Base-by-base conservation (phyloP, 2,888 invertebrate genomes). In the Siphonodentalium dalli region DNA sequence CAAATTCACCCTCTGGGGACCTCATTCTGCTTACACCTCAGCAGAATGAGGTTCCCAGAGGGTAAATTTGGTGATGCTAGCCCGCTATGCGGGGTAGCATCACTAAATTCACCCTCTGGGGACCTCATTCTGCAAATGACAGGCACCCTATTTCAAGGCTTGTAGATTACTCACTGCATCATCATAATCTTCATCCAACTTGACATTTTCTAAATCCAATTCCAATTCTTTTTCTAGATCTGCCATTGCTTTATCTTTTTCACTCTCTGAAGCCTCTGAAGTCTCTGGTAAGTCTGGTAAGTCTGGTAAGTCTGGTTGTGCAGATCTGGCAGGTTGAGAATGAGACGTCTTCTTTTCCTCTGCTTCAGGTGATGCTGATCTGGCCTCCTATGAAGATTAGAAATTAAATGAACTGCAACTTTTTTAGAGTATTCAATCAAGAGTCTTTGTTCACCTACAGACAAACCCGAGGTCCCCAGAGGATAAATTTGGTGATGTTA, bases 191-290 rank as follows among this genome's bases (percentile, higher is more conserved):
- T 90, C 90, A 78, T 93, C 92, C 26, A 94, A 83, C 65, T 88
- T 88, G 66, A 92, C 86, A 64, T 89, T 90, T 64, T 92, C 92
- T 46, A 93, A 86, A 80, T 93, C 93, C 42, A 90, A 82, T 76
- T 93, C 93, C 34, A 93, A 82, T 72, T 93, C 93, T 58, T 88
- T 87, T 72, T 87, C 87, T 68, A 84, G 58, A 35, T 76, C 77
- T 2, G 66, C 72, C 55, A 71, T 69, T 18, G 66, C 61, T 23
- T 68, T 61, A 15, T 61, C 56, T 9, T 28, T 44, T 20, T 23
- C 29, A 11, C 61, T 61, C 43, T 55, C 34, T 9, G 57, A 39
- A 8, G 65, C 53, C 6, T 58, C 59, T 9, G 49, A 42, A 2
- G 37, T 24, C 6, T 45, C 26, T 2, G 26, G 33, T 26, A 41